Conservation (phyloP, 2,113 vertebrate species). For the Taxidea taxus region DNA sequence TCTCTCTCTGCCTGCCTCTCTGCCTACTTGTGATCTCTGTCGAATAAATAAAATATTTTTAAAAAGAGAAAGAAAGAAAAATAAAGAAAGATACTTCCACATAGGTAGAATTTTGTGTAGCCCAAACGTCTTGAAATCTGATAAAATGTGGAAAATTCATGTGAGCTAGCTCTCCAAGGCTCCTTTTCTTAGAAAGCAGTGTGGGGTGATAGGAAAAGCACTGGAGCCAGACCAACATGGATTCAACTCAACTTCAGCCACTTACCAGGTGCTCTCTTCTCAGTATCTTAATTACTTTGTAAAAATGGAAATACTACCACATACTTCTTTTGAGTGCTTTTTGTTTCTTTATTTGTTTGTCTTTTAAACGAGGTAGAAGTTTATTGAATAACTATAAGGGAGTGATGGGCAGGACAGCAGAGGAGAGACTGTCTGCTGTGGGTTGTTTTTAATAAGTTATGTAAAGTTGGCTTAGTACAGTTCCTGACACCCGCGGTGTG, state of each 20-base stretch:
- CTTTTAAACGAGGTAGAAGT: not conserved
- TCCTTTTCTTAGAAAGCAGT: not conserved
- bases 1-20: too few species aligned
- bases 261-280: not conserved
- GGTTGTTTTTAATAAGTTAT: not conserved
- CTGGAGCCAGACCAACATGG: not conserved
- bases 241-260: not conserved
- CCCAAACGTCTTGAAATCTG: not conserved
- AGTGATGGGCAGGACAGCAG: not conserved
- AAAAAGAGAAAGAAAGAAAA: not conserved
- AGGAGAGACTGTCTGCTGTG: not conserved
- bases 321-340: not conserved
- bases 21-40: too few species aligned
- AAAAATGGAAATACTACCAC: not conserved
- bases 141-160: not conserved
- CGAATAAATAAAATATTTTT: too few species aligned
- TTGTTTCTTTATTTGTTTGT: not conserved
- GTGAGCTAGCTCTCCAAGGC: not conserved
- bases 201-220: not conserved
- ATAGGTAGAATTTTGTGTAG: not conserved
- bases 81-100: not conserved
- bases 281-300: not conserved
- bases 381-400: not conserved
- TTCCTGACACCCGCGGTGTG: not conserved
- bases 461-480: not conserved